A percentile compares a stretch with the other conserved stretches of the same genome.
Conservation (phyloP, 2,888 invertebrate species). For the Tyria jacobaeae region DNA sequence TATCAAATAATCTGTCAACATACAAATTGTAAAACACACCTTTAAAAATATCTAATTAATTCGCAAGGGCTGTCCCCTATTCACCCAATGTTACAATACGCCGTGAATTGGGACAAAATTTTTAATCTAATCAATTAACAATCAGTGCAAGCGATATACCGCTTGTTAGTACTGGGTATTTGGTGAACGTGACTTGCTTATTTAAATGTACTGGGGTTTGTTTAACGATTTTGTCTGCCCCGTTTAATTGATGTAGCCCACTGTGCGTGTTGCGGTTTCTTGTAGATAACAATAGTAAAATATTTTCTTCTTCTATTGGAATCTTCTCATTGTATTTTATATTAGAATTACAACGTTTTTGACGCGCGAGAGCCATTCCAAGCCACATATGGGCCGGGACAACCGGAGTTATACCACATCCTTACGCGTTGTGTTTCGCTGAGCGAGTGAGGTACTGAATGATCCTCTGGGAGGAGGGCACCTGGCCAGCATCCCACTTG, state of each 20-base stretch:
- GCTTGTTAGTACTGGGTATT: constrained; percentile 86
- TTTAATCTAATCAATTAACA: constrained; percentile 87
- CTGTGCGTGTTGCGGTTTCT: constrained; percentile 57
- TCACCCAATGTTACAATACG: constrained; percentile 77
- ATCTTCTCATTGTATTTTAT: too few species aligned
- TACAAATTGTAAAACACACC: constrained; percentile 81
- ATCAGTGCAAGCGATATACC: constrained; percentile 86
- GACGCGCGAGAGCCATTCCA: too few species aligned
- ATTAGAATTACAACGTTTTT: too few species aligned
- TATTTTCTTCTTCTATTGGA: too few species aligned
- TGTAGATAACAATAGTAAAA: too few species aligned
- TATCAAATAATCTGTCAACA: constrained; percentile 67
- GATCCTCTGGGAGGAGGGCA: too few species aligned
- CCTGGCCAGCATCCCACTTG: too few species aligned
- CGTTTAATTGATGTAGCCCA: constrained; percentile 73
- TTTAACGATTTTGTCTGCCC: constrained; percentile 76
- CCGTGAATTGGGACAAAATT: constrained; percentile 80
- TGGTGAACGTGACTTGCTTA: constrained; percentile 83
- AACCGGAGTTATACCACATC: too few species aligned
- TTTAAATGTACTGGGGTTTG: constrained; percentile 78
- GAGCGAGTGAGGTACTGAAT: too few species aligned
- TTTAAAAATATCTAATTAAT: constrained; percentile 79
- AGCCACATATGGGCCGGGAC: too few species aligned
- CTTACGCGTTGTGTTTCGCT: too few species aligned
- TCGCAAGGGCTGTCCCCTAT: constrained; percentile 64